Conservation (phyloP, 1,140 invertebrate species). For the Sycobia sp. region DNA sequence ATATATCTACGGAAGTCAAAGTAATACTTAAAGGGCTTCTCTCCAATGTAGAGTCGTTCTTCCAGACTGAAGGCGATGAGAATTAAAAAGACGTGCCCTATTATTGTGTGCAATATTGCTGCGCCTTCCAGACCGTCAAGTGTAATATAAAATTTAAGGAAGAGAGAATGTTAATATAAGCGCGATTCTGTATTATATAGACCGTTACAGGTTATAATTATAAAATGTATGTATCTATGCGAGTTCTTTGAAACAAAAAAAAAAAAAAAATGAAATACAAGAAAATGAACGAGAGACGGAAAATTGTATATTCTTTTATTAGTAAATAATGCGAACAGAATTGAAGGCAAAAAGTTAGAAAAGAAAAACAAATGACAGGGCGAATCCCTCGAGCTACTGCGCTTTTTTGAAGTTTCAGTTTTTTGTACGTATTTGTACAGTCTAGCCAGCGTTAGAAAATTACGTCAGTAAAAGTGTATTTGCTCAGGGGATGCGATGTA, state of each 20-base stretch:
- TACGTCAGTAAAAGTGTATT: neutral
- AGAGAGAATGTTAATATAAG: no score
- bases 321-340: constrained; percentile 7
- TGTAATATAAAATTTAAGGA: constrained; percentile 43
- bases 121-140: no score
- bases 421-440: constrained; percentile 21
- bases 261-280: constrained; percentile 7
- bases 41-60: neutral
- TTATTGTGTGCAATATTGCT: no score
- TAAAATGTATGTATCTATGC: constrained; percentile 40
- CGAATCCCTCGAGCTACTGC: constrained; percentile 8
- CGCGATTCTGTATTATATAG: constrained; percentile 42
- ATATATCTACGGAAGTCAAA: neutral
- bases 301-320: constrained; percentile 45
- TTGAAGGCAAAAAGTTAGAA: neutral
- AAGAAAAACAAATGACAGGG: neutral
- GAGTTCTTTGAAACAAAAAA: no score
- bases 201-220: constrained; percentile 7
- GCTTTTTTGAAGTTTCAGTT: constrained; percentile 2
- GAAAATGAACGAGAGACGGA: neutral
- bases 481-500: constrained; percentile 4
- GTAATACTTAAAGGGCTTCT: constrained; percentile 15
- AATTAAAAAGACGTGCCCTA: neutral
- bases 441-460: neutral
- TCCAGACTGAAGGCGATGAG: neutral